Evolutionary conservation across 2,797 vertebrate genomes (phyloP), one percentile per base, ranked within the genome.

Genomic region (Notamacropus eugenii): DNA sequence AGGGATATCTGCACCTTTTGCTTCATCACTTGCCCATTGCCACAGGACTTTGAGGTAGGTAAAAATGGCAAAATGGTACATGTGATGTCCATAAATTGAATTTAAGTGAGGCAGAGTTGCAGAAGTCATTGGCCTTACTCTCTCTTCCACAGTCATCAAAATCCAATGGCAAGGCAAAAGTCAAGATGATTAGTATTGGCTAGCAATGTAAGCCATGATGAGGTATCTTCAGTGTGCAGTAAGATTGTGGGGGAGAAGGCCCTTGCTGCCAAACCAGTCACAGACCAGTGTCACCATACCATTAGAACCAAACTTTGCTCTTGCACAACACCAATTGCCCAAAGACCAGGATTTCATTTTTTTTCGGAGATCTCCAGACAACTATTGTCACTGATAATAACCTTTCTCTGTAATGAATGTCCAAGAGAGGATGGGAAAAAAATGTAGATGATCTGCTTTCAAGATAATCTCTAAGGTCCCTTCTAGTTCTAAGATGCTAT

Each of bases 401-500:
- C 56, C 87, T 93, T 96, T 93, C 27, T 94, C 22, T 93, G 92
- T 94, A 93, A 91, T 94, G 29, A 96, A 93, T 52, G 74, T 93
- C 58, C 91, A 28, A 93, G n/a, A 92, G 54, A 54, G 82, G 52
- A 54, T 93, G 62, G 91, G 57, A 91, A 91, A 93, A 96, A 57
- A 97, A 93, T 93, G 59, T 55, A 92, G 74, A 46, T 82, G 74
- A 82, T 82, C 31, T 82, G 40, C 40, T 46, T 46, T 82, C 74
- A 82, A 82, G 74, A 82, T 82, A 24, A 46, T 82, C 22, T 46
- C 74, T 46, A 22, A 74, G n/a, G n/a, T 40, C 40, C 67, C n/a
- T 74, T 74, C n/a, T 6, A 74, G 67, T 19, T 14, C 19, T 16
- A 46, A 82, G 74, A 82, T 82, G 22, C 40, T 82, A 46, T 3